Base-by-base conservation (phyloP, 2,888 invertebrate genomes). In the Abrostola triplasia region DNA sequence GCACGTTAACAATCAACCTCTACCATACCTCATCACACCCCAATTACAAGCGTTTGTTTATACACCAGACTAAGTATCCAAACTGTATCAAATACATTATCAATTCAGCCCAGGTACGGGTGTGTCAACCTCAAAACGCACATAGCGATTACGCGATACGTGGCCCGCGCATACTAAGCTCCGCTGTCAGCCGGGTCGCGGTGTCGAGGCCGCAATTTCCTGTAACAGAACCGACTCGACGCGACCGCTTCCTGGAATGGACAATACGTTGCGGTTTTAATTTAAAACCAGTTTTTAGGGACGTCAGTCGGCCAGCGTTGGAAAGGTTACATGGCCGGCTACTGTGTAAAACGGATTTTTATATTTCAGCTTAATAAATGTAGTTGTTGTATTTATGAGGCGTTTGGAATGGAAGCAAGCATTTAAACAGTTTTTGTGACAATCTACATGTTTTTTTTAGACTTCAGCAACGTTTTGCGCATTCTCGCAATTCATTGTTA, bases 141-240 rank as follows among this genome's bases (percentile, higher is more conserved):
- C 64, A 67, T 65, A 69, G 65, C 63, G 77, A 74, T 78, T 74
- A 74, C 61, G 70, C 73, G 79, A 71, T 71, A 68, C 41, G 65
- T 69, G 61, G 72, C 36, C 66, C 65, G 70, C 76, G 74, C 67
- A 64, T 73, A 74, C 74, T 74, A 70, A 79, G 74, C 70, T 73
- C 62, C 61, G 67, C 76, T 76, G 76, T 73, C 76, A 74, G 64
- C 49, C 58, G 65, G 74, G 67, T 78, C 70, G 76, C 51, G 50
- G 63, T 44, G 58, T 59, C 64, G 79, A 72, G 79, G 80, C 85
- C 84, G 88, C 88, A 89, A 89, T 89, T 89, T 89, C 89, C 89
- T 86, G 87, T 78, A 80, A 84, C 75, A 75, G 81, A 83, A 76
- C 73, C 79, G 64, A 78, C 70, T 67, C 81, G 70, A 77, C 76